Evolutionary conservation across 2,113 vertebrate genomes (phyloP).

Genomic region (Dicerorhinus sumatrensis): DNA sequence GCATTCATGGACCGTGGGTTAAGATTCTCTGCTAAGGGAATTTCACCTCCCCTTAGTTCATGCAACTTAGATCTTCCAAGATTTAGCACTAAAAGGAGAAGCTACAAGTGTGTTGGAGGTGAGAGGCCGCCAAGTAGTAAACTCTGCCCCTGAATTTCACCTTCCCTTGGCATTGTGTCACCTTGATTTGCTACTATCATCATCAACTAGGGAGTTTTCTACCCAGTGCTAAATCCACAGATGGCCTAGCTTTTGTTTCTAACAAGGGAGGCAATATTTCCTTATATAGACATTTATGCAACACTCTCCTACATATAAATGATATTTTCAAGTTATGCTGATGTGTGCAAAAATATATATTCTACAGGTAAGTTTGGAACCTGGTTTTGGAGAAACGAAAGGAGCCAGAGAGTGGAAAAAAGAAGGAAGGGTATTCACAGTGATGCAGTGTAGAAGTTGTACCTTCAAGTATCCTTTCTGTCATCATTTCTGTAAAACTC

Average conservation of each 20-base stretch:
- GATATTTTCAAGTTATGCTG: neutral
- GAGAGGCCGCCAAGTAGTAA: neutral
- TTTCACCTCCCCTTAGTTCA: neutral
- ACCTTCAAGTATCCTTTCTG: neutral
- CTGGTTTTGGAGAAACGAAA: neutral
- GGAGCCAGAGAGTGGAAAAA: neutral
- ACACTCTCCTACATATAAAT: neutral
- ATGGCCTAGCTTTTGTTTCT: constrained; percentile 21
- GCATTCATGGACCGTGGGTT: neutral
- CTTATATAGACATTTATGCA: constrained; percentile 8
- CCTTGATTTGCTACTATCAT: constrained; percentile 19
- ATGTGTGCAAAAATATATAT: neutral
- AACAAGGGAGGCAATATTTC: neutral
- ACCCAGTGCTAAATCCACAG: neutral
- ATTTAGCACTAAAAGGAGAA: neutral
- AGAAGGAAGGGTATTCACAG: neutral
- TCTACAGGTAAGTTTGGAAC: neutral
- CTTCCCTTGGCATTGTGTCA: constrained; percentile 36
- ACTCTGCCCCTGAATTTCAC: neutral
- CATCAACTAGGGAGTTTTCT: constrained; percentile 21
- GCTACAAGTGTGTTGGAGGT: neutral
- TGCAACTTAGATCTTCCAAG: neutral
- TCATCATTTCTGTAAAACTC: constrained; percentile 16
- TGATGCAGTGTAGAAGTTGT: neutral
- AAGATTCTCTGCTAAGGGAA: neutral